Evolutionary conservation across 2,888 invertebrate species (phyloP).

Genomic region (Diarsia brunnea): DNA sequence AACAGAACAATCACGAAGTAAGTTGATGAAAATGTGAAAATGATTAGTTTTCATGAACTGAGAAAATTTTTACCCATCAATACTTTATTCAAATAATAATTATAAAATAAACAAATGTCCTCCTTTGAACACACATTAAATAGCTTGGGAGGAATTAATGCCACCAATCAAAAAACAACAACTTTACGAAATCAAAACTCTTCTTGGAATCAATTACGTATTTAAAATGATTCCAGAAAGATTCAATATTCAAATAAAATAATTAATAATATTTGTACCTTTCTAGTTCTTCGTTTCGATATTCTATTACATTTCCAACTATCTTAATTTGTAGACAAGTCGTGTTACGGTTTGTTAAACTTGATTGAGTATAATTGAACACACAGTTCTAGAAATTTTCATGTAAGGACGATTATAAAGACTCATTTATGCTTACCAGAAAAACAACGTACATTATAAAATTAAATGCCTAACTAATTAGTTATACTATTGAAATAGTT

Average conservation of each 20-base stretch:
- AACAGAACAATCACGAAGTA: neutral
- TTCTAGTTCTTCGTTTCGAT: no score
- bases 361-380: neutral
- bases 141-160: neutral
- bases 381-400: neutral
- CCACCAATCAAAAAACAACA: no score
- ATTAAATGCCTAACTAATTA: slow-evolving; percentile 13
- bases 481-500: neutral
- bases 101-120: neutral
- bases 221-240: no score
- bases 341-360: neutral
- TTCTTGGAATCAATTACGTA: no score
- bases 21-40: neutral
- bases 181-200: no score
- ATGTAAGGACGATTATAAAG: neutral
- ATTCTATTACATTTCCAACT: slow-evolving; percentile 8
- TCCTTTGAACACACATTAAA: neutral
- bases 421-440: slow-evolving; percentile 16
- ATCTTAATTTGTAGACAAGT: neutral
- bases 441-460: slow-evolving; percentile 3
- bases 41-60: neutral
- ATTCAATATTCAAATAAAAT: neutral
- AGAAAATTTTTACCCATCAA: neutral
- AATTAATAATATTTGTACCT: neutral
- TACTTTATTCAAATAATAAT: neutral